Evolutionary conservation across 2,888 invertebrate genomes (phyloP).

Genomic region (Phlogophora meticulosa): DNA sequence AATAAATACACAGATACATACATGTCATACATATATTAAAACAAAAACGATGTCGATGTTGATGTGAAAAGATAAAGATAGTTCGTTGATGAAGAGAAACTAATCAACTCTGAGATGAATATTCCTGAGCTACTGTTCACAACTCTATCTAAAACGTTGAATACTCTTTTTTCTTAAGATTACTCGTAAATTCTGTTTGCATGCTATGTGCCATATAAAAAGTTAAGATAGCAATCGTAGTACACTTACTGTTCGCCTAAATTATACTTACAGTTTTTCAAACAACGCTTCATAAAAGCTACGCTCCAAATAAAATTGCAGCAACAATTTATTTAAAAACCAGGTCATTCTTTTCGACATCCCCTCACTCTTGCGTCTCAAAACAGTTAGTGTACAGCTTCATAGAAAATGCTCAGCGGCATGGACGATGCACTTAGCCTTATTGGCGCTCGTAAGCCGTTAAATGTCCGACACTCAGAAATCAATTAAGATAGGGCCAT

Average conservation of each 20-base stretch:
- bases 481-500: constrained; percentile 57
- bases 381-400: constrained; percentile 39
- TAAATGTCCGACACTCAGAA: constrained; percentile 52
- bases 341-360: constrained; percentile 17
- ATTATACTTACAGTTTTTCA: constrained; percentile 9
- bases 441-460: constrained; percentile 47
- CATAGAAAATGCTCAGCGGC: constrained; percentile 33
- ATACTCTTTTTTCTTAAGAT: too few species aligned
- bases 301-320: constrained; percentile 16
- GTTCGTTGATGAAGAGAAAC: too few species aligned
- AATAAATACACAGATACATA: too few species aligned
- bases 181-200: too few species aligned
- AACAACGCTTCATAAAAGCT: constrained; percentile 16
- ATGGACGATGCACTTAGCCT: constrained; percentile 52
- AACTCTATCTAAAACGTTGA: too few species aligned
- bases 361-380: neutral
- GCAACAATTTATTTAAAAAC: constrained; percentile 27
- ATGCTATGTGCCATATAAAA: too few species aligned
- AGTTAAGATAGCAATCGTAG: neutral
- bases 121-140: too few species aligned
- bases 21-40: too few species aligned
- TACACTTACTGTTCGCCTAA: neutral
- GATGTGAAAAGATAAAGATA: too few species aligned
- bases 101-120: too few species aligned
- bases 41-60: too few species aligned